Evolutionary conservation across 30 jellyfish, hydroid and myxozoan genomes (phyloP).

Genomic region (Aurelia aurita): DNA sequence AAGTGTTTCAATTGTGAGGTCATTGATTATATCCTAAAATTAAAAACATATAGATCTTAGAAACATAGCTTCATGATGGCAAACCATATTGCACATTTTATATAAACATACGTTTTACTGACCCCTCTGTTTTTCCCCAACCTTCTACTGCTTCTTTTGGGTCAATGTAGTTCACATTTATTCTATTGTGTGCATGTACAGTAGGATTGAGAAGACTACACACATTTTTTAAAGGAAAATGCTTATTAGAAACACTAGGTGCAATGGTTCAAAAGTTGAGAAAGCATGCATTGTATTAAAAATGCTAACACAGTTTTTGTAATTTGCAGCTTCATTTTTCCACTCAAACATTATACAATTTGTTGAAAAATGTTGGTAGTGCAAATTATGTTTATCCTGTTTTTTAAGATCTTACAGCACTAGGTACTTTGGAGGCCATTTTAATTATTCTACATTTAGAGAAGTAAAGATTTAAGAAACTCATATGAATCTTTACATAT

Average conservation of each 20-base stretch:
- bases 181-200: no score
- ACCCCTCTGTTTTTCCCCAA: no score
- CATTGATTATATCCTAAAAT: conserved; percentile 18
- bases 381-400: neutral
- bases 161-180: no score
- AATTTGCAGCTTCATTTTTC: no score
- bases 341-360: neutral
- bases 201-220: no score
- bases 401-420: neutral
- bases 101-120: neutral
- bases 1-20: conserved; percentile 12
- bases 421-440: conserved; percentile 7
- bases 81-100: neutral
- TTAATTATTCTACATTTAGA: neutral
- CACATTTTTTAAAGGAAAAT: no score
- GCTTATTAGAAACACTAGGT: no score
- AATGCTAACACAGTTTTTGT: no score
- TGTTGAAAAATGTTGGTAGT: neutral
- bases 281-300: no score
- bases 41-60: neutral
- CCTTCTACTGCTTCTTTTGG: no score
- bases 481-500: neutral
- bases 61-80: neutral
- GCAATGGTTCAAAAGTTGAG: no score
- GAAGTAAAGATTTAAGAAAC: neutral